These are phyloP conservation scores for Trematomus loennbergii DNA, from an alignment of 2,113 vertebrate species.

Conservation along the genomic window DNA sequence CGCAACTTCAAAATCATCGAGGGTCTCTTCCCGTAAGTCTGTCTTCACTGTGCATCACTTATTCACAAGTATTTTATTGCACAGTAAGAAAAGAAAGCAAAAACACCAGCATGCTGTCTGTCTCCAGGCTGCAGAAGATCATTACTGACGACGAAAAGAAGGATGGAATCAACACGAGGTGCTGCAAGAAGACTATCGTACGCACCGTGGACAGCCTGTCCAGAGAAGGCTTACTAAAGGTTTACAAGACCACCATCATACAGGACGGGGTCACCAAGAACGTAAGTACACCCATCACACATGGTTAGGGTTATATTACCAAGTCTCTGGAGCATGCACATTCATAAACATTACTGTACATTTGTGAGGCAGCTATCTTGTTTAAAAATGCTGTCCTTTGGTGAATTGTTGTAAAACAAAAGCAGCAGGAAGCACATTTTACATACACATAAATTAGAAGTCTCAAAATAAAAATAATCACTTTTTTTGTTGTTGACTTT, in stretches of 20 bases:
- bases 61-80: neutral
- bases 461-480: neutral
- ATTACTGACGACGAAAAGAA: slow-evolving; percentile 93
- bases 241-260: slow-evolving; percentile 92
- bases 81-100: too few species aligned
- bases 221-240: slow-evolving; percentile 88
- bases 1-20: slow-evolving; percentile 90
- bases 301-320: too few species aligned
- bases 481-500: neutral
- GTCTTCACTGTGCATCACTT: neutral
- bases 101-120: neutral
- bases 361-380: too few species aligned
- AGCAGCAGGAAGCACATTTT: too few species aligned
- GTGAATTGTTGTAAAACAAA: too few species aligned
- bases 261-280: slow-evolving; percentile 95
- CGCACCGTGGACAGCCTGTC: slow-evolving; percentile 89
- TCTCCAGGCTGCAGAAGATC: slow-evolving; percentile 92
- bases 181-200: slow-evolving; percentile 95
- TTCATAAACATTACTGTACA: too few species aligned
- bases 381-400: too few species aligned
- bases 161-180: slow-evolving; percentile 90
- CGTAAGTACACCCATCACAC: slow-evolving; percentile 74
- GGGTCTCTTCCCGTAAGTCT: slow-evolving; percentile 91
- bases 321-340: too few species aligned
- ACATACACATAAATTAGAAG: too few species aligned